A percentile compares a stretch with the other conserved stretches of the same genome.
Evolutionary conservation across 2,888 invertebrate genomes (phyloP).

Genomic region (Polia nebulosa): DNA sequence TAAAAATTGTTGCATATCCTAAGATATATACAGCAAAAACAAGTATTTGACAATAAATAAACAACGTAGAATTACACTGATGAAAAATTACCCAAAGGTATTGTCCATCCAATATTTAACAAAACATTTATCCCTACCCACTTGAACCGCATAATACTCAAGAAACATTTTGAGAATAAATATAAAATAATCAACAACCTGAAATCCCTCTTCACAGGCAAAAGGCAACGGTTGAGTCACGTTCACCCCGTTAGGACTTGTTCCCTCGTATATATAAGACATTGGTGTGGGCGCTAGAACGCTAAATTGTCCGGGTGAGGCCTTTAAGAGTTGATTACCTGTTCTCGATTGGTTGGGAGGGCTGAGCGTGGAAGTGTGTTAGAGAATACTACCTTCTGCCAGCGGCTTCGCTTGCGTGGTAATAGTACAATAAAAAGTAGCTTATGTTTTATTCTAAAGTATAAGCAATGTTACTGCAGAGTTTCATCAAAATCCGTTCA

Average conservation of each 20-base stretch:
- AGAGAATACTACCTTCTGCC: no score
- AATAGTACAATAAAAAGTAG: no score
- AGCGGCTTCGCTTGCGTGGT: no score
- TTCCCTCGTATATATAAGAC: conserved; percentile 54
- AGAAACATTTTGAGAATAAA: conserved; percentile 26
- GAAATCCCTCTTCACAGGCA: conserved; percentile 41
- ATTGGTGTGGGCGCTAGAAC: conserved; percentile 55
- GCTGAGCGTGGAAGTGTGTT: conserved; percentile 6
- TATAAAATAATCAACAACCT: conserved; percentile 57
- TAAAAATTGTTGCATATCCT: not conserved
- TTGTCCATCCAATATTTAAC: conserved; percentile 34
- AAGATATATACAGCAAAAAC: not conserved
- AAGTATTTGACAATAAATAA: conserved; percentile 11
- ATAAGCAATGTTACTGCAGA: no score
- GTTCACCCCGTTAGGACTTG: conserved; percentile 60
- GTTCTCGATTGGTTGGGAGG: conserved; percentile 47
- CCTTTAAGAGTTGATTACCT: conserved; percentile 63
- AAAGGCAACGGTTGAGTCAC: conserved; percentile 55
- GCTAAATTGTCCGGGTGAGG: conserved; percentile 53
- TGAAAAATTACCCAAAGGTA: conserved; percentile 11
- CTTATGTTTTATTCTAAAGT: no score
- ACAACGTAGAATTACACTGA: not conserved
- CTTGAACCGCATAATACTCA: conserved; percentile 29
- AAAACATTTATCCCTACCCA: conserved; percentile 24
- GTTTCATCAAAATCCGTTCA: no score